Evolutionary conservation across 2,113 vertebrate genomes (phyloP), one percentile per base, ranked within the genome.

Genomic region (Cnemophilus loriae): DNA sequence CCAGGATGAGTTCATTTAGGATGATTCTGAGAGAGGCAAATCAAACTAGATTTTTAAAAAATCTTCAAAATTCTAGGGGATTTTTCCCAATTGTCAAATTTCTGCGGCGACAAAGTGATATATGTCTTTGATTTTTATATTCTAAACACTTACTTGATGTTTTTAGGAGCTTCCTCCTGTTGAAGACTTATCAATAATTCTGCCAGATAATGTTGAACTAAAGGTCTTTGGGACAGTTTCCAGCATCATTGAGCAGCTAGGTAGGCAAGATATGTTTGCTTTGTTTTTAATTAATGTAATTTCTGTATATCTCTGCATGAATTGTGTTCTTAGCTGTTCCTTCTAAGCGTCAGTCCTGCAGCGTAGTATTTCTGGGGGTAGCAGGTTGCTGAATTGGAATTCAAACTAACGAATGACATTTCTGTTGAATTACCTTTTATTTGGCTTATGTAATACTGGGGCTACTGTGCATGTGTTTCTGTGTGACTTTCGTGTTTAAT

Each of bases 171-270:
- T 99, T 52, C 98, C 98, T 30, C 97, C 97, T 69, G 98, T 98
- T 95, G 98, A 99, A 97, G 99, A 99, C 12, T 61, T 99, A 47
- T 77, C 75, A 75, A 44, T 99, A 85, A 90, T 92, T 56, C 94
- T 99, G 46, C 99, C 99, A 65, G 98, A 98, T 83, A 96, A 98
- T 35, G 97, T 98, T 79, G 98, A 98, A 90, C 93, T 99, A 84
- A 98, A 98, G 82, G 98, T 98, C 18, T 96, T 99, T 71, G 99
- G 99, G 68, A 97, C 98, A 19, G 96, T 99, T 94, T 98, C 98
- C 91, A 98, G 98, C 82, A 97, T 99, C 60, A 93, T 99, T 67
- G 98, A 99, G 57, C 97, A 99, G 64, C 96, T 99, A n/a, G 98
- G 99, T 99, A 97, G 70, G 97, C 93, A 95, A 95, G 23, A 95